phyloP scores from a whole-genome alignment of 2,113 vertebrate genomes.

The Alethe castanea region DNA sequence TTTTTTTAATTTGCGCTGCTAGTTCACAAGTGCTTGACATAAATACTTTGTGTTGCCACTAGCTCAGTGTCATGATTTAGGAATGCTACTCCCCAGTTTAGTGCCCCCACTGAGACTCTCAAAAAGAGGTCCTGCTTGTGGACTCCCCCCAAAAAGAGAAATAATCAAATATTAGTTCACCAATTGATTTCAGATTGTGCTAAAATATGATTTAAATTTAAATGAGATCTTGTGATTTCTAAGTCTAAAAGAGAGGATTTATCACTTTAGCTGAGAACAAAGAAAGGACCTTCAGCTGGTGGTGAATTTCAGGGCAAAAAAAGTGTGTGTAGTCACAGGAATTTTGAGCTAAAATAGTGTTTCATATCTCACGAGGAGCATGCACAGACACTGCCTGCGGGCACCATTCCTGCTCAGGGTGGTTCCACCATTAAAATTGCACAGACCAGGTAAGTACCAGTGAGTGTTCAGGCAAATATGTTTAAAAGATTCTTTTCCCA shows the following conservation, averaged over 20 bases:
- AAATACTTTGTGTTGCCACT: conserved; percentile 17
- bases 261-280: neutral
- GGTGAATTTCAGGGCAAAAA: neutral
- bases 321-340: neutral
- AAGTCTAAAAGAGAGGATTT: neutral
- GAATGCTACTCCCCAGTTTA: neutral
- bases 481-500: neutral
- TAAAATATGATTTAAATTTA: neutral
- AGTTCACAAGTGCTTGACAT: conserved; percentile 11
- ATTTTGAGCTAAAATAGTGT: neutral
- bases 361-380: fast-evolving
- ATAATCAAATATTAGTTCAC: neutral
- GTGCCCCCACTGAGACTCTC: neutral
- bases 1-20: neutral
- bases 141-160: neutral
- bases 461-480: neutral
- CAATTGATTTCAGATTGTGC: neutral
- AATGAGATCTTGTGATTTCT: neutral
- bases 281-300: neutral
- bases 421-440: neutral
- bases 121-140: fast-evolving
- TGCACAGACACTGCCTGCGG: fast-evolving
- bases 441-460: neutral
- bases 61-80: neutral
- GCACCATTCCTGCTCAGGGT: neutral